phyloP scores from a whole-genome alignment of 2,797 vertebrate genomes.

The Staurois parvus region DNA sequence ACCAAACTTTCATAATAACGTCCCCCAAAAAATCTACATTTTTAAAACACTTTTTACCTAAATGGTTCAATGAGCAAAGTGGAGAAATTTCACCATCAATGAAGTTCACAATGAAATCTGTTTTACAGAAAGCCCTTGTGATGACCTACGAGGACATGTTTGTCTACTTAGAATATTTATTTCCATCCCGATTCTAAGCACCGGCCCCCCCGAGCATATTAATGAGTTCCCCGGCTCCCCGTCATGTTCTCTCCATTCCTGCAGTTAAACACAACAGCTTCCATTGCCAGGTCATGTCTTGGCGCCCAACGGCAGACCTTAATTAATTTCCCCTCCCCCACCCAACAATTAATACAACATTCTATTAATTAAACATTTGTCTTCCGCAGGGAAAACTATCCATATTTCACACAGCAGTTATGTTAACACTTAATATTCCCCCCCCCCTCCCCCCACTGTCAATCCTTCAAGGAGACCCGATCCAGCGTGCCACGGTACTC shows the following conservation, averaged over 20 bases:
- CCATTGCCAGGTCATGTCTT: not conserved
- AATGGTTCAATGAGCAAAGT: too few relatives aligned
- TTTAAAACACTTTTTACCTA: too few relatives aligned
- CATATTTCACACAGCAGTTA: not conserved
- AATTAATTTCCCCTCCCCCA: not conserved
- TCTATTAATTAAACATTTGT: conserved; percentile 1
- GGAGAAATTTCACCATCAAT: too few relatives aligned
- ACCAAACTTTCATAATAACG: too few relatives aligned
- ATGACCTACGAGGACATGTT: too few relatives aligned
- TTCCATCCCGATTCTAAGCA: not conserved
- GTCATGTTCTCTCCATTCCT: not conserved
- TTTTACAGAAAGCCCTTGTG: too few relatives aligned
- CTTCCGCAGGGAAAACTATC: not conserved
- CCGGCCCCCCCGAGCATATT: too few relatives aligned
- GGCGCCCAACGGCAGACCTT: not conserved
- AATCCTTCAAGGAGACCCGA: conserved; percentile 1
- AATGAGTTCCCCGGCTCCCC: too few relatives aligned
- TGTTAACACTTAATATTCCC: not conserved
- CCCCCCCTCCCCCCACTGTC: not conserved
- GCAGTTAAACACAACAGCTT: not conserved
- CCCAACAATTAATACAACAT: not conserved
- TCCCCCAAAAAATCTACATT: too few relatives aligned
- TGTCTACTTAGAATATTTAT: too few relatives aligned
- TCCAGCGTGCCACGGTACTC: not conserved
- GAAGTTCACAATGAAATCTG: too few relatives aligned